phyloP scores from a whole-genome alignment of 2,797 vertebrate genomes.

The Phrynocephalus guinanensis region DNA sequence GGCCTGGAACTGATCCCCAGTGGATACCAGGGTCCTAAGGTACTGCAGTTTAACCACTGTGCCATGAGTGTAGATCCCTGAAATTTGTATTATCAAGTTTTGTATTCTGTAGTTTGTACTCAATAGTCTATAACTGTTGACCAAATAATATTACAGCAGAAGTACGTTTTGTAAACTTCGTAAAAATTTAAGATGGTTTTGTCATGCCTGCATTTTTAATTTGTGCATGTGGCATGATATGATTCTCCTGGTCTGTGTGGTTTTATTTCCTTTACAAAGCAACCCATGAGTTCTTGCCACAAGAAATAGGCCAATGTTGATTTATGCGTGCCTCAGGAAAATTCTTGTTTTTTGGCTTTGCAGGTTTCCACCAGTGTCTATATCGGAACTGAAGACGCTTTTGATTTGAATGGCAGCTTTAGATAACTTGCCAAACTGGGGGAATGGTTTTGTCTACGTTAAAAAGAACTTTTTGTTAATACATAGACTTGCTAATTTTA shows the following conservation, averaged over 20 bases:
- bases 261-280: background rate
- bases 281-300: background rate
- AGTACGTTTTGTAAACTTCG: too few relatives aligned
- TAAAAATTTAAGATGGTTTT: too few relatives aligned
- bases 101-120: background rate
- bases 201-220: background rate
- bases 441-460: background rate
- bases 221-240: background rate
- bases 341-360: background rate
- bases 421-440: background rate
- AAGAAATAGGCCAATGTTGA: background rate
- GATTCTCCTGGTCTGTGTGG: too few relatives aligned
- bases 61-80: background rate
- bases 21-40: too few relatives aligned
- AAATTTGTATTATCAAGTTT: background rate
- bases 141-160: too few relatives aligned
- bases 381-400: background rate
- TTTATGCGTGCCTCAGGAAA: background rate
- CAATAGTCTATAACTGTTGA: too few relatives aligned
- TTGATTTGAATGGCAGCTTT: background rate
- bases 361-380: background rate
- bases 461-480: background rate
- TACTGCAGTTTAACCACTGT: too few relatives aligned
- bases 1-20: too few relatives aligned
- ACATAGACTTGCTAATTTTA: slow-evolving; percentile 8